A percentile compares a stretch with the other conserved stretches of the same genome.
Evolutionary conservation across 2,797 vertebrate genomes (phyloP).

Genomic region (Enteromius mattozi): DNA sequence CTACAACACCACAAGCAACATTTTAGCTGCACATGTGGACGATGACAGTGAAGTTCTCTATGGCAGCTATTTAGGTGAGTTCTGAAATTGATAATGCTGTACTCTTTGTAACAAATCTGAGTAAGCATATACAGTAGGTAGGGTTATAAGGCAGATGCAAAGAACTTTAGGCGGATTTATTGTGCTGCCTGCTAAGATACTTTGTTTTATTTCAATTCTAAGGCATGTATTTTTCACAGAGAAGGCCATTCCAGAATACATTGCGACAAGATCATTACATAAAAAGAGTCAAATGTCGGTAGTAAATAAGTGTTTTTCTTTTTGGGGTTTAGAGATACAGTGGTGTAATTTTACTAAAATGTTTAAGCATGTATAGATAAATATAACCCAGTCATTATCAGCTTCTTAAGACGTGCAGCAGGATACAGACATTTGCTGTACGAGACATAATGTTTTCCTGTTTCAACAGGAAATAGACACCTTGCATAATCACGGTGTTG

Average conservation of each 20-base stretch:
- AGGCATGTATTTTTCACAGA: neutral
- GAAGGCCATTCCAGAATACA: neutral
- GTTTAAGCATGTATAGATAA: neutral
- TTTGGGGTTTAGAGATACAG: neutral
- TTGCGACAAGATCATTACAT: neutral
- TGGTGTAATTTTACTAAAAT: neutral
- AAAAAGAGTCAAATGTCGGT: neutral
- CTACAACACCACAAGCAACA: constrained; percentile 81
- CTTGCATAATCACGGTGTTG: neutral
- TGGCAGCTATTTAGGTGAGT: constrained; percentile 93
- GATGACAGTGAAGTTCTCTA: constrained; percentile 81
- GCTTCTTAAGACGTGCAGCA: neutral
- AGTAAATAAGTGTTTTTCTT: neutral
- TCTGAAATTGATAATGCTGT: neutral
- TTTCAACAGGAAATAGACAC: constrained; percentile 33
- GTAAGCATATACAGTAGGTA: neutral
- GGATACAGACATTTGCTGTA: neutral
- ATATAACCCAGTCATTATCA: neutral
- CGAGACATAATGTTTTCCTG: neutral
- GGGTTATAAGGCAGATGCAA: neutral
- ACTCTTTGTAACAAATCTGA: neutral
- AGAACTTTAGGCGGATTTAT: neutral
- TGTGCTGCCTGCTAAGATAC: neutral
- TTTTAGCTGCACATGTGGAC: constrained; percentile 81
- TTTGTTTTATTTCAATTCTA: neutral